Conservation (phyloP, 1,140 invertebrate species). For the Nautilus pompilius region DNA sequence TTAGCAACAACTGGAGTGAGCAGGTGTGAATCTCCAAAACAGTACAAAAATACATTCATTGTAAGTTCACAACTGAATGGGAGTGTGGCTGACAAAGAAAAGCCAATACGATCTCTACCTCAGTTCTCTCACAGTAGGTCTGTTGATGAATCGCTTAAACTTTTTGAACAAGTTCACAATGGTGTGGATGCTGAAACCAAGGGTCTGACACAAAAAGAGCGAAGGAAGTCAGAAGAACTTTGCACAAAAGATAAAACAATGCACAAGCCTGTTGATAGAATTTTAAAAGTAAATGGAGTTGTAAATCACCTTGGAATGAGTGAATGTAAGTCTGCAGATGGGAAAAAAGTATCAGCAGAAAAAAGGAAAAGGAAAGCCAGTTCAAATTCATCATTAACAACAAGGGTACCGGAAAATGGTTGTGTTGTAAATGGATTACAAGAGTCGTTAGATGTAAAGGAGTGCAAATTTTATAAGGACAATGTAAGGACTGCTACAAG, state of each 20-base stretch:
- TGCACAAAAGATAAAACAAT: not conserved
- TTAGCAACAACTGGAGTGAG: no score
- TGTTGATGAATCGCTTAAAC: not conserved
- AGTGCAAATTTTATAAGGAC: conserved; percentile 3
- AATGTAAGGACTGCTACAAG: conserved; percentile 2
- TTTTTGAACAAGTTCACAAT: no score
- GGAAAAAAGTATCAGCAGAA: not conserved
- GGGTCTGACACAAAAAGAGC: not conserved
- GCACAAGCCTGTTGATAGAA: conserved; percentile 16
- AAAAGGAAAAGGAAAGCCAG: not conserved
- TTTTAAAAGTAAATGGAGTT: conserved; percentile 22
- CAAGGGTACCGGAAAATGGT: conserved; percentile 4
- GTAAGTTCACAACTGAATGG: not conserved
- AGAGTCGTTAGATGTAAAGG: not conserved
- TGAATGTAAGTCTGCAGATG: conserved; percentile 1
- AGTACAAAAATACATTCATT: not conserved
- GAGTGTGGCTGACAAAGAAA: no score
- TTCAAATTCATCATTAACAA: not conserved
- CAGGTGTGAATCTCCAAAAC: conserved; percentile 3
- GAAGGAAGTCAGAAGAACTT: not conserved
- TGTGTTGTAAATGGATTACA: conserved; percentile 4
- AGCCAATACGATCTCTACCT: not conserved
- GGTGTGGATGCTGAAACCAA: not conserved
- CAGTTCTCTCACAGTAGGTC: not conserved
- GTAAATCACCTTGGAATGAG: conserved; percentile 25